Evolutionary conservation across 2,888 invertebrate species (phyloP).

Genomic region (Anaspis maculata): DNA sequence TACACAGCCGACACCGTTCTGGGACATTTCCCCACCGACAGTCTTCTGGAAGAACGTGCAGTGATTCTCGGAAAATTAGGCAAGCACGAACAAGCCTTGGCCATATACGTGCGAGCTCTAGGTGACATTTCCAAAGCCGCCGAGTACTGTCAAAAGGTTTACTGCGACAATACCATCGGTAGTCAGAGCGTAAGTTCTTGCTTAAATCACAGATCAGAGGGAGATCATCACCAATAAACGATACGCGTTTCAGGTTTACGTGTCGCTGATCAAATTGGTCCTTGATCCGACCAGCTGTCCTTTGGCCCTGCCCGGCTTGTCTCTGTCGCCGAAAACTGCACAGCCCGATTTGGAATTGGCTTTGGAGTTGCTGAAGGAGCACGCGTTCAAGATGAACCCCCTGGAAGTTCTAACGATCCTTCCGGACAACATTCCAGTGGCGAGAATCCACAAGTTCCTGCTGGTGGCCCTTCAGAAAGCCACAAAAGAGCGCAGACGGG

Average conservation of each 20-base stretch:
- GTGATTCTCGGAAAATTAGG: conserved; percentile 87
- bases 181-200: conserved; percentile 23
- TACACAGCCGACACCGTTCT: conserved; percentile 84
- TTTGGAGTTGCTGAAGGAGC: conserved; percentile 69
- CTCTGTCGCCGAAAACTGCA: conserved; percentile 52
- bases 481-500: conserved; percentile 63
- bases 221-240: no score
- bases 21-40: conserved; percentile 76
- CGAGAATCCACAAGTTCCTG: conserved; percentile 53
- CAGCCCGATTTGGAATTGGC: conserved; percentile 73
- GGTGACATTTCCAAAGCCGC: conserved; percentile 78
- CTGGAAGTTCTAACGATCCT: conserved; percentile 69
- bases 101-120: conserved; percentile 84
- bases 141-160: conserved; percentile 72
- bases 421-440: conserved; percentile 71
- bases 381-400: conserved; percentile 79
- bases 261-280: conserved; percentile 36
- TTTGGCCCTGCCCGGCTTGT: conserved; percentile 30
- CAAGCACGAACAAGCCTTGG: conserved; percentile 84
- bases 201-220: no score
- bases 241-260: no score
- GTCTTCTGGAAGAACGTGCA: conserved; percentile 86
- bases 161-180: conserved; percentile 28
- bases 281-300: conserved; percentile 34
- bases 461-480: conserved; percentile 57